These are phyloP conservation scores for Mongoloraphidia duomilia DNA, from an alignment of 2,888 invertebrate species.

Conservation along the genomic window DNA sequence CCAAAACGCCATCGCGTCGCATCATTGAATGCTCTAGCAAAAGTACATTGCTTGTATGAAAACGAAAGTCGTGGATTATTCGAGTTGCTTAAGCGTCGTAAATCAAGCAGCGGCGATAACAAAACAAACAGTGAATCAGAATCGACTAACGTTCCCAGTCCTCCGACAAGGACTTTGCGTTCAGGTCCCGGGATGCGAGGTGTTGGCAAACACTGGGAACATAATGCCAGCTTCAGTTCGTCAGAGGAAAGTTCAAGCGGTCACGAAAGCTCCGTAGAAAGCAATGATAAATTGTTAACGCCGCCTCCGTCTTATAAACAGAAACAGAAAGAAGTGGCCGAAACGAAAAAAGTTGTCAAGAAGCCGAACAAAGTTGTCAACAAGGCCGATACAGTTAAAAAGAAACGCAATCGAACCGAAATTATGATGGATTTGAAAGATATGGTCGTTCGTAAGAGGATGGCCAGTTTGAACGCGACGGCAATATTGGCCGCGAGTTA, in stretches of 20 bases:
- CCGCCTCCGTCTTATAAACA: conserved; percentile 21
- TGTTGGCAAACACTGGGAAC: conserved; percentile 72
- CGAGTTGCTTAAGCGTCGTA: conserved; percentile 36
- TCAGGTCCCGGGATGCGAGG: conserved; percentile 55
- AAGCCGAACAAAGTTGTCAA: conserved; percentile 28
- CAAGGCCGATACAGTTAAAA: conserved; percentile 29
- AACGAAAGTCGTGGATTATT: conserved; percentile 64
- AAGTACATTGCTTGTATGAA: conserved; percentile 82
- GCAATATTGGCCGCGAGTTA: conserved; percentile 84
- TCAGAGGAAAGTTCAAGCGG: conserved; percentile 19
- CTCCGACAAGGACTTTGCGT: conserved; percentile 42
- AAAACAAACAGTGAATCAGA: conserved; percentile 32
- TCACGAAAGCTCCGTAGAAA: conserved; percentile 22
- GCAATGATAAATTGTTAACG: conserved; percentile 18
- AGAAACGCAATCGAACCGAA: conserved; percentile 44
- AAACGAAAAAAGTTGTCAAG: conserved; percentile 29
- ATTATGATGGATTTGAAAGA: conserved; percentile 69
- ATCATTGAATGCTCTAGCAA: conserved; percentile 75
- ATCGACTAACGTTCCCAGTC: conserved; percentile 17
- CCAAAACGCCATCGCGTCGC: conserved; percentile 77
- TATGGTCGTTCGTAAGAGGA: conserved; percentile 76
- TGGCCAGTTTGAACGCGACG: conserved; percentile 83
- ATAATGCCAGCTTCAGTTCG: conserved; percentile 46
- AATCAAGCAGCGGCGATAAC: conserved; percentile 35
- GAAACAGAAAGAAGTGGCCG: conserved; percentile 25